phyloP scores from a whole-genome alignment of 1,140 invertebrate species.

The Littorina saxatilis region DNA sequence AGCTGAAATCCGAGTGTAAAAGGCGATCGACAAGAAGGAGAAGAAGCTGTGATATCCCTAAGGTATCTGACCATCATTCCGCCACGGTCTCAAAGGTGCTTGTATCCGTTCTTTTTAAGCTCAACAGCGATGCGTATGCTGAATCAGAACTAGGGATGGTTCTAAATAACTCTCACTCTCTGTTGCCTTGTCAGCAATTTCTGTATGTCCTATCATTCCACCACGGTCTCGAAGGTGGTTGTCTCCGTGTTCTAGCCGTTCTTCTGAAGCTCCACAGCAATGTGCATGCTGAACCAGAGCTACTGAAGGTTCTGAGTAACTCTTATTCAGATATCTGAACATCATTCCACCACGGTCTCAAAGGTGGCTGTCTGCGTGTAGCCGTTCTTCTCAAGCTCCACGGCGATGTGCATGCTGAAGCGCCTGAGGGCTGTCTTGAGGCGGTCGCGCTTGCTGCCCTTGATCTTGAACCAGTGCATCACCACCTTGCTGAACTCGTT shows the following conservation, averaged over 20 bases:
- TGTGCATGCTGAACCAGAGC: background rate
- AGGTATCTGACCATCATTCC: too few species aligned
- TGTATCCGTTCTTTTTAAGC: too few species aligned
- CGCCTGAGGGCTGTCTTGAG: conserved; percentile 53
- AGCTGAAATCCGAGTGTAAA: too few species aligned
- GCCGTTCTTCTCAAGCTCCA: conserved; percentile 37
- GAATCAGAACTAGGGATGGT: too few species aligned
- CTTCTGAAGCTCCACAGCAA: background rate
- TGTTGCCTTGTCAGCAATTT: too few species aligned
- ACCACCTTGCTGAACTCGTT: conserved; percentile 61
- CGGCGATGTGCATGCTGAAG: conserved; percentile 48
- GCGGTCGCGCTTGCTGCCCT: conserved; percentile 50
- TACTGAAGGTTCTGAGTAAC: background rate
- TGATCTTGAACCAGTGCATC: conserved; percentile 51
- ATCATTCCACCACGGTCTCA: conserved; percentile 25
- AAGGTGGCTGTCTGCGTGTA: conserved; percentile 1
- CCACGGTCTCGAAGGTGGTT: background rate
- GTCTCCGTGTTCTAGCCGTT: too few species aligned
- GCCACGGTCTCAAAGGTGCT: too few species aligned
- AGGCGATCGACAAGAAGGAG: too few species aligned
- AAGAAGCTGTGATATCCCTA: too few species aligned
- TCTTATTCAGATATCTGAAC: background rate
- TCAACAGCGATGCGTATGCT: too few species aligned
- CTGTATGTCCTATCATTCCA: background rate
- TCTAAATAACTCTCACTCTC: too few species aligned